phyloP scores from a whole-genome alignment of 2,113 vertebrate genomes.

The Stegostoma tigrinum region DNA sequence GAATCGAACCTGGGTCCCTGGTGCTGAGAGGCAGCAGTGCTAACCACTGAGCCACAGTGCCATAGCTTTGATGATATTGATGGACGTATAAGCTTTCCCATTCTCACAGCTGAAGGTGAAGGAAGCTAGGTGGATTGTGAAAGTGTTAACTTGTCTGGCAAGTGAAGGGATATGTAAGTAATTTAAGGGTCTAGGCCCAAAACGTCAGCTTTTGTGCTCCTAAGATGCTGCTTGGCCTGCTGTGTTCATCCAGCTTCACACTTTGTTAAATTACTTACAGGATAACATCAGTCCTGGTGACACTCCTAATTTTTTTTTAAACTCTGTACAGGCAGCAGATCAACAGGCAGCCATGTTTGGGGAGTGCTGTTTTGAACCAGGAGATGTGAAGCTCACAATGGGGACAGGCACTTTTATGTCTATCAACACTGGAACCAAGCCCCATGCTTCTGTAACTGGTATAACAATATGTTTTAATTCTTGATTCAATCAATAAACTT shows the following conservation, averaged over 20 bases:
- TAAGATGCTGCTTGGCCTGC: too few species aligned
- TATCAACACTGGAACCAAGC: constrained; percentile 80
- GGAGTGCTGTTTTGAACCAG: constrained; percentile 84
- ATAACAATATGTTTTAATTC: constrained; percentile 29
- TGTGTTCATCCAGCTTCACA: too few species aligned
- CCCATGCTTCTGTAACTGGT: constrained; percentile 70
- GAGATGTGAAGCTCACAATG: constrained; percentile 92
- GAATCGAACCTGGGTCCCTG: too few species aligned
- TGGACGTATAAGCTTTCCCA: neutral
- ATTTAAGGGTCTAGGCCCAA: too few species aligned
- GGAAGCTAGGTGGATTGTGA: neutral
- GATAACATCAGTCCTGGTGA: constrained; percentile 52
- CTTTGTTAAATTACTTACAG: too few species aligned
- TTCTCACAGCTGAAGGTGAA: neutral
- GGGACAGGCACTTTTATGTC: constrained; percentile 92
- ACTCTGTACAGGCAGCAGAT: constrained; percentile 70
- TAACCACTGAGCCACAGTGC: too few species aligned
- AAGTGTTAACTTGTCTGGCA: neutral
- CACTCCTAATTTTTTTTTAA: neutral
- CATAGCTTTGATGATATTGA: neutral
- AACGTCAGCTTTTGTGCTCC: too few species aligned
- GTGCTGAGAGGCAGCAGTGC: too few species aligned
- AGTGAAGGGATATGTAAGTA: neutral
- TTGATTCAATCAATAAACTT: neutral
- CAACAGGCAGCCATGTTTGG: constrained; percentile 97